Evolutionary conservation across 2,888 invertebrate genomes (phyloP), one percentile per base, ranked within the genome.

Genomic region (Acrobasis suavella): DNA sequence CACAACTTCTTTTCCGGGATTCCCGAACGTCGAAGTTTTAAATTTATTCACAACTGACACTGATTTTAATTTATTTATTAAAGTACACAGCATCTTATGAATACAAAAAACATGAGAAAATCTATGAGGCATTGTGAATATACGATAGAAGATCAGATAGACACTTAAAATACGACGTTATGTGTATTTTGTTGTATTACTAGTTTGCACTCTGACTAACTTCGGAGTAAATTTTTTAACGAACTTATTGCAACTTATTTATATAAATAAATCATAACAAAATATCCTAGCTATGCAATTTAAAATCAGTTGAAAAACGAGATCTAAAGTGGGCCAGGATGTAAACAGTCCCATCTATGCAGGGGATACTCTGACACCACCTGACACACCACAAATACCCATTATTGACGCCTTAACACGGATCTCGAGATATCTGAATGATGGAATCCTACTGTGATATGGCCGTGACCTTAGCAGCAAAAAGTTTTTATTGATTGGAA

Each of bases 381-480:
- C 42, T 56, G 56, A 46, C 67, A 60, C 42, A 59, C 72, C 70
- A 69, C 72, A 72, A 77, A 81, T 79, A 78, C 77, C 77, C 79
- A 80, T 82, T 81, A 84, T 85, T 85, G 81, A 85, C 86, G 84
- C 84, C 80, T 87, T 85, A 82, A 86, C 85, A 82, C 82, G 77
- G 81, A 85, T 84, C 80, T 54, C 17, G 42, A 56, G 54, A 52
- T 60, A 52, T 46, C 14, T 15, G 22, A 54, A 61, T 61, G 38
- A 54, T 60, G 74, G 76, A 73, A 74, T 75, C 82, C 81, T 79
- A 81, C 82, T 80, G 81, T 71, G 81, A 77, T 77, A 65, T 46
- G 56, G 42, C 56, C 56, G 22, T 56, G 56, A 56, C 56, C 56
- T 56, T 42, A 56, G 12, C 42, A 56, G 56, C 56, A 56, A 56